These are phyloP conservation scores for Epinotia brunnichana DNA, from an alignment of 2,888 invertebrate genomes.

Conservation along the genomic window DNA sequence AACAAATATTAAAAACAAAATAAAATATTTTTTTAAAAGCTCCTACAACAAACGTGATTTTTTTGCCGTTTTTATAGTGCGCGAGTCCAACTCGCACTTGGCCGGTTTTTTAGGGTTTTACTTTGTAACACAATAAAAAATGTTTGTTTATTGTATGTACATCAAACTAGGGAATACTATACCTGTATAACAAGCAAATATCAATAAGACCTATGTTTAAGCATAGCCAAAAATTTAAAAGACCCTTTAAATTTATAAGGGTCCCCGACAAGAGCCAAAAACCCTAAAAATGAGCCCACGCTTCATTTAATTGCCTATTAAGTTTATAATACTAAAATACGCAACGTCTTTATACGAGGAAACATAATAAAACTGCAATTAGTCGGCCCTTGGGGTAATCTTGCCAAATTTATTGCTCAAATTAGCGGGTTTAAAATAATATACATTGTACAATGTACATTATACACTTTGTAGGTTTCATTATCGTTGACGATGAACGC, in stretches of 20 bases:
- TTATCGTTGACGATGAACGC: slow-evolving; percentile 4
- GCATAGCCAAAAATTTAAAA: neutral
- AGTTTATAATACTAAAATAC: slow-evolving; percentile 8
- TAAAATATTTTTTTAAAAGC: too few species aligned
- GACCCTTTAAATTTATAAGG: neutral
- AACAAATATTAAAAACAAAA: too few species aligned
- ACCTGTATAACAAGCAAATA: too few species aligned
- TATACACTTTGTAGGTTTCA: neutral
- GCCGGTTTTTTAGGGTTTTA: too few species aligned
- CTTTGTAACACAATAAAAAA: too few species aligned
- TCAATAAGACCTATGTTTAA: neutral
- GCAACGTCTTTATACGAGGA: slow-evolving; percentile 38
- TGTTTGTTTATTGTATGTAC: too few species aligned
- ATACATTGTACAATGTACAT: slow-evolving; percentile 3
- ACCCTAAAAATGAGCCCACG: slow-evolving; percentile 3
- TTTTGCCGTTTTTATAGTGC: too few species aligned
- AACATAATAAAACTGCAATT: slow-evolving; percentile 59
- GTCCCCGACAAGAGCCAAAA: neutral
- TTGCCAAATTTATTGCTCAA: slow-evolving; percentile 57
- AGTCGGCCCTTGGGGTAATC: slow-evolving; percentile 57
- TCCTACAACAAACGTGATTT: too few species aligned
- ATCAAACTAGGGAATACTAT: too few species aligned
- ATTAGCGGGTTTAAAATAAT: slow-evolving; percentile 56
- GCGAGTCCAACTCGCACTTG: too few species aligned
- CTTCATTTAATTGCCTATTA: slow-evolving; percentile 28